A percentile compares a stretch with the other conserved stretches of the same genome.
Conservation (phyloP, 2,888 invertebrate species). For the Ophion obscuratus region DNA sequence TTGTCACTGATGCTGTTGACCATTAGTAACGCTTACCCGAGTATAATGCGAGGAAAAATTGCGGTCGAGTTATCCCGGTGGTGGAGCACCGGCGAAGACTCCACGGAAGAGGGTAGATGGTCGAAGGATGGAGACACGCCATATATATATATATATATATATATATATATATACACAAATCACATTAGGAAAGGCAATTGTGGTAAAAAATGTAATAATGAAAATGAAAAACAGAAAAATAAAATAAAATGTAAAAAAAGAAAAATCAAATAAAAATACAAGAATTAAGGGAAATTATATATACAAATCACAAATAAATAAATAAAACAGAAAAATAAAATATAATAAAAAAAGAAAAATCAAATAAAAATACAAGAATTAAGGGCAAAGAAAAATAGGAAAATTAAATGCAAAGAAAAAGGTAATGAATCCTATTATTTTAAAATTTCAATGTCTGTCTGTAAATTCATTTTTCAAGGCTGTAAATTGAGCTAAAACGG, state of each 20-base stretch:
- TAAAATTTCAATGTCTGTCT: no score
- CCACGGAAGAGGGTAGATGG: constrained; percentile 64
- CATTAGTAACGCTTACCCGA: constrained; percentile 80
- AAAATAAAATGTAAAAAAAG: not conserved
- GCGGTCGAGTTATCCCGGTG: constrained; percentile 77
- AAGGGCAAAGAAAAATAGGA: not conserved
- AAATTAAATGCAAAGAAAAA: no score
- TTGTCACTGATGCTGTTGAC: constrained; percentile 53
- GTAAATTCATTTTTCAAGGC: no score
- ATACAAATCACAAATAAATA: no score
- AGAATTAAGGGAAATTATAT: not conserved
- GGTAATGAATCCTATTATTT: not conserved
- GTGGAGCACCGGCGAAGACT: constrained; percentile 63
- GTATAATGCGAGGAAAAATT: constrained; percentile 80
- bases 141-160: not conserved
- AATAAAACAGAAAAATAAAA: no score
- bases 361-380: not conserved
- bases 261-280: not conserved
- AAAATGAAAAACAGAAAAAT: no score
- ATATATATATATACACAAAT: not conserved
- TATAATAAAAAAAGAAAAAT: not conserved
- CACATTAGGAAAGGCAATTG: no score
- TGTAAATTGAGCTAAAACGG: no score
- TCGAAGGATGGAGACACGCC: constrained; percentile 66
- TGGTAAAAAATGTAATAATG: no score